Conservation (phyloP, 2,113 vertebrate genomes). For the Pongo pygmaeus region DNA sequence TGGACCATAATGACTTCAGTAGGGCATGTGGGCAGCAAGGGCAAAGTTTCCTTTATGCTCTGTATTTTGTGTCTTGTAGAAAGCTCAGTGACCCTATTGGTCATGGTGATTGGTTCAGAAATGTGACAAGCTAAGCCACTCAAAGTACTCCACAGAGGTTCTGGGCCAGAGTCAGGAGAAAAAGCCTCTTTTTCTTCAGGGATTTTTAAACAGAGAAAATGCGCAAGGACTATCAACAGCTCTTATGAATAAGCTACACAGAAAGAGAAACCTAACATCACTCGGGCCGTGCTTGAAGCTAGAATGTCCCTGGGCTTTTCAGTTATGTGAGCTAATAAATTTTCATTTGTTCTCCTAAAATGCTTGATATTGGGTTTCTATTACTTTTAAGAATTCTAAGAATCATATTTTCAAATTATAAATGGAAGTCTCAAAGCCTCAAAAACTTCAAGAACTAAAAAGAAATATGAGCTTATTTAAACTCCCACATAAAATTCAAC, state of each 20-base stretch:
- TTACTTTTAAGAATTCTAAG: slow-evolving; percentile 26
- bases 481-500: neutral
- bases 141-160: neutral
- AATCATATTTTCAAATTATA: neutral
- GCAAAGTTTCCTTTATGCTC: neutral
- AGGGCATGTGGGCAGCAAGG: neutral
- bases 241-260: neutral
- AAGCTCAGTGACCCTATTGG: neutral
- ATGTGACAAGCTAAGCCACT: neutral
- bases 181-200: neutral
- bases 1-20: neutral
- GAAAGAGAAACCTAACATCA: neutral
- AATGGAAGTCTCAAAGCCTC: neutral
- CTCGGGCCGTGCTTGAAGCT: neutral
- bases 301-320: neutral
- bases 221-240: neutral
- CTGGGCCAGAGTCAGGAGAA: neutral
- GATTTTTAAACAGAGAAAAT: neutral
- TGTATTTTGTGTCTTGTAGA: neutral
- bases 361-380: slow-evolving; percentile 28
- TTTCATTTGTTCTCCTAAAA: neutral
- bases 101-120: neutral
- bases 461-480: slow-evolving; percentile 19
- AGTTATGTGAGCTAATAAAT: neutral
- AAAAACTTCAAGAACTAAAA: slow-evolving; percentile 30